These are phyloP conservation scores for Corythornis cristatus DNA, from an alignment of 2,113 vertebrate genomes.

Conservation along the genomic window DNA sequence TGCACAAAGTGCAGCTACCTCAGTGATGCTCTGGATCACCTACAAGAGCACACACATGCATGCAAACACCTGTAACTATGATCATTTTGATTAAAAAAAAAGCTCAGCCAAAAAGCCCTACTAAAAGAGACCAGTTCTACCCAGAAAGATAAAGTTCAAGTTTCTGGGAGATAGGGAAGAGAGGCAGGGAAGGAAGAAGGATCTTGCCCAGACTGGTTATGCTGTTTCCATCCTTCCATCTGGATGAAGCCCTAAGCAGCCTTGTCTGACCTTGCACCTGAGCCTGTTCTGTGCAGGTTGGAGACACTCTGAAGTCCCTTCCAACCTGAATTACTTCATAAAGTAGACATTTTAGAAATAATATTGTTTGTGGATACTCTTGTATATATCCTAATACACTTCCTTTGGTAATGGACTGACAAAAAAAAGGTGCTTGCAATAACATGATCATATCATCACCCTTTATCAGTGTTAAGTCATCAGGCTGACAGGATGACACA, in stretches of 20 bases:
- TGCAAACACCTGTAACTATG: neutral
- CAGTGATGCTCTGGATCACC: neutral
- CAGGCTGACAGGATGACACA: conserved; percentile 50
- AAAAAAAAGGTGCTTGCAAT: conserved; percentile 22
- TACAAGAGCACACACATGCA: neutral
- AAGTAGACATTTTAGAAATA: neutral
- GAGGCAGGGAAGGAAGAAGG: neutral
- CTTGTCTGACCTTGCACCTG: neutral
- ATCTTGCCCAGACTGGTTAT: neutral
- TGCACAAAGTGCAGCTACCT: neutral
- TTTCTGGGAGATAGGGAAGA: neutral
- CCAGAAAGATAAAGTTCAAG: neutral
- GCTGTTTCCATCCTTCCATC: neutral
- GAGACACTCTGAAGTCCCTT: neutral
- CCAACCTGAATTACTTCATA: neutral
- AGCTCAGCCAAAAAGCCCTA: neutral
- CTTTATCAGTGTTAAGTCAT: conserved; percentile 38
- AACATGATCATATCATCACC: neutral
- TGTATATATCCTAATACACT: neutral
- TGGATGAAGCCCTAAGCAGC: neutral
- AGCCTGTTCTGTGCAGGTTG: neutral
- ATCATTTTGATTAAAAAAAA: neutral
- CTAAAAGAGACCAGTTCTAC: neutral
- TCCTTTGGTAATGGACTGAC: neutral
- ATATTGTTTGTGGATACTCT: neutral